Evolutionary conservation across 1,140 invertebrate genomes (phyloP), one percentile per base, ranked within the genome.

Genomic region (Rhynchophorus ferrugineus): DNA sequence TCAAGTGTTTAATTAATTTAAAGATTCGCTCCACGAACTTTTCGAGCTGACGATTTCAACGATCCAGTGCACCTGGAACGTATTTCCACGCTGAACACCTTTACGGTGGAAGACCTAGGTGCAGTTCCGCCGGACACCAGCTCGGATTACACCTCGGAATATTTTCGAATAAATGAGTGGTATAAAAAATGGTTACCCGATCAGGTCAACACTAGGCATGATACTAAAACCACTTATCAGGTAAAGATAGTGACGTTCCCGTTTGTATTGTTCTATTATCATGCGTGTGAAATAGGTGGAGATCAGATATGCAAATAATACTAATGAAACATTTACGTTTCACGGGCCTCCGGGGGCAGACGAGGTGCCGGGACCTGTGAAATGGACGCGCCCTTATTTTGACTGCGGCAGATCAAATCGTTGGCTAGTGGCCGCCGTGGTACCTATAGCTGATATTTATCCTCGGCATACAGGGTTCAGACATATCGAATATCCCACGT

Each of bases 401-500:
- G 95, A 98, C 74, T 98, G 95, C 71, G 89, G 87, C 8, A 75
- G 92, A 58, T 88, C 93, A 0, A 95, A 98, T 73, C 89, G 93
- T 69, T 98, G 95, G 95, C 73, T 97, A 8, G 85, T 97, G 1
- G 88, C 83, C 44, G 95, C 93, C 21, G 86, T 94, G 5, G 85
- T 91, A 45, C 95, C 95, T 1, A 87, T 98, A 42, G 90, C 90
- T 39, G 95, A 98, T 70, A 92, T 95, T 47, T 95, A 91, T 74
- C 93, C 94, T 3, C 74, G 95, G 36, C 95, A 98, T 68, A 95
- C 92, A 7, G 83, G 87, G 57, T 98, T 90, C 69, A 79, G 91
- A 61, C 95, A 98, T 70, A 84, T 98, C 65, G 90, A 96, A 77
- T 94, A 93, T 71, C 91, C 93, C 21, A 94, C 84, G 86, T 95